phyloP scores from a whole-genome alignment of 2,113 vertebrate species.

The Pedetes capensis region DNA sequence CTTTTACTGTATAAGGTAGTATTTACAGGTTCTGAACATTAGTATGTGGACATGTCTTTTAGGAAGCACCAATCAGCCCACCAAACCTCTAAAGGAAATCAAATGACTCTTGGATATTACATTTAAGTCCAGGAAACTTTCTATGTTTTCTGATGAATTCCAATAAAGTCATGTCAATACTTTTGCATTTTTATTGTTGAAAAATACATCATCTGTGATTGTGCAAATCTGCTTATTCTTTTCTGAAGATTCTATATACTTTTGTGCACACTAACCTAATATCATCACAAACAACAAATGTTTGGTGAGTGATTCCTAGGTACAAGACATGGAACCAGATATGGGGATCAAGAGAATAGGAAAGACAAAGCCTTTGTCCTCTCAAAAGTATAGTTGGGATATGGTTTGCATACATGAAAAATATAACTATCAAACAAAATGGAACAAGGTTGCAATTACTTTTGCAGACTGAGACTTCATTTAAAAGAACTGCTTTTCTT shows the following conservation, averaged over 20 bases:
- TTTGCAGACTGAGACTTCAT: background rate
- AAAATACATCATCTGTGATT: background rate
- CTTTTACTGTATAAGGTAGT: background rate
- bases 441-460: background rate
- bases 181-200: background rate
- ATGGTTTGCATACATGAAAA: background rate
- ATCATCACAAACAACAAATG: background rate
- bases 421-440: background rate
- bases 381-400: background rate
- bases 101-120: background rate
- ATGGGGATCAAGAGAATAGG: too few species aligned
- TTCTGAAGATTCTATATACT: background rate
- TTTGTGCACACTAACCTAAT: background rate
- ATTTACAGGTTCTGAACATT: background rate
- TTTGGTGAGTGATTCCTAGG: background rate
- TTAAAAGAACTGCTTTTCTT: conserved; percentile 1
- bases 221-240: background rate
- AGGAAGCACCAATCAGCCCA: background rate
- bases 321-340: background rate
- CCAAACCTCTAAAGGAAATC: background rate
- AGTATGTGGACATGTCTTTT: background rate
- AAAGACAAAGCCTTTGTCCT: background rate
- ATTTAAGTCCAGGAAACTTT: background rate
- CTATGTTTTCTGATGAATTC: background rate
- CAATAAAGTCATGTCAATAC: background rate